A percentile compares a stretch with the other conserved stretches of the same genome.
These are phyloP conservation scores for Bubo bubo DNA, from an alignment of 2,113 vertebrate species.

Conservation along the genomic window DNA sequence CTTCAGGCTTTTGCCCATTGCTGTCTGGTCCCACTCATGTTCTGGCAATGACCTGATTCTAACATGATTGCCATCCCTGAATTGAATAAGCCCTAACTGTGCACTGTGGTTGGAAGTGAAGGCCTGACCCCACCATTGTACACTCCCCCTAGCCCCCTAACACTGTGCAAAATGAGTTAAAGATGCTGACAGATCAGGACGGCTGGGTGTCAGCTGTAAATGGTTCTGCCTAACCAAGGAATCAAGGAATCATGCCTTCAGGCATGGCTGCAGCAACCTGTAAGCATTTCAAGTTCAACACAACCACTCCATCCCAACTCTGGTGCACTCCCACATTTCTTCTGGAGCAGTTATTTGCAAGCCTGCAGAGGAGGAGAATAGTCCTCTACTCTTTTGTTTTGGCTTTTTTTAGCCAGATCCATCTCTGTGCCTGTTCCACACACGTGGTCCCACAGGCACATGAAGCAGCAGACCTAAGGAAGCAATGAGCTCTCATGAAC, in stretches of 20 bases:
- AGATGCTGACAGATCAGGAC: background rate
- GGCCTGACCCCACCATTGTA: background rate
- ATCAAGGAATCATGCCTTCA: background rate
- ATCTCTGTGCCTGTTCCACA: background rate
- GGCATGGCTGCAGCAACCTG: background rate
- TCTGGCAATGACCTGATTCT: background rate
- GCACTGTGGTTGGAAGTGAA: background rate
- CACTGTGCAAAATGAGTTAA: background rate
- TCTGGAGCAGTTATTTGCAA: background rate
- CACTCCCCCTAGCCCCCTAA: background rate
- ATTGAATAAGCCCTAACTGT: background rate
- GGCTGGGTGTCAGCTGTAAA: background rate
- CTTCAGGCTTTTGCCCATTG: background rate
- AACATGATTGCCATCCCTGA: background rate
- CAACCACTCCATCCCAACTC: background rate
- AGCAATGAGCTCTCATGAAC: background rate
- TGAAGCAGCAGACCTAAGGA: background rate
- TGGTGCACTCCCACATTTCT: background rate
- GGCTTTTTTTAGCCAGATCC: background rate
- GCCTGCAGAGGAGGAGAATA: background rate
- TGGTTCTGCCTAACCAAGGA: background rate
- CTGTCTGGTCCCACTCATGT: background rate
- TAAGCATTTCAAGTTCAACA: background rate
- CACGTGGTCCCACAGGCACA: background rate
- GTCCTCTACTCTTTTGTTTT: background rate